Evolutionary conservation across 2,888 invertebrate species (phyloP), one percentile per base, ranked within the genome.

Genomic region (Sinopyrophorus schimmeli): DNA sequence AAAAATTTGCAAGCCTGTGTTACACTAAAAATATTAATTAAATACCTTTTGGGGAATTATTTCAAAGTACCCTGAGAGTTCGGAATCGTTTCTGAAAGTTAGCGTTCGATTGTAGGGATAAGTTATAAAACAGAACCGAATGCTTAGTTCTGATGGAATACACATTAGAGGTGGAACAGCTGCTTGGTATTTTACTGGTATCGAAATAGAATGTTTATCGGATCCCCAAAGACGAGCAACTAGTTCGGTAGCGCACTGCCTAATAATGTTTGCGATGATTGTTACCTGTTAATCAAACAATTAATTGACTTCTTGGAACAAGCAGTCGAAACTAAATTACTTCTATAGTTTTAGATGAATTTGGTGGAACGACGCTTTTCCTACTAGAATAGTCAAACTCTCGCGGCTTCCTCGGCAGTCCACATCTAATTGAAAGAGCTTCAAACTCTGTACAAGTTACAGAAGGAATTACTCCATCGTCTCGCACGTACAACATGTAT

Each of bases 91-190:
- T 4, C 66, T 65, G 6, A 84, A 59, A 5, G 58, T 61, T 21
- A 84, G 69, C n/a, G 74, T 73, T 30, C 76, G 64, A 9, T 70
- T 66, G 53, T 83, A 83, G 0, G 76, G 68, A 53, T 72, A 80
- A 57, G 81, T 78, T 10, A 84, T 59, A 60, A 83, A 84, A 59
- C 82, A 82, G 39, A 79, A 80, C 52, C 77, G 71, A 26, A 82
- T 65, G 10, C 71, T 72, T 5, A 84, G 75, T 28, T 80, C 77
- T 0, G 71, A 60, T 0, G 81, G 81, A 1, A 70, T 69, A 26
- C 74, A 71, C 4, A 64, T 62, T 3, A 84, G 69, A 4, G 67
- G 55, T 0, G 84, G 81, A 2, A 77, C 74, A 55, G 69, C 68
- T 1, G 80, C 80, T 27, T 74, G 69, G 60, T 76, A 81, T 11